Conservation (phyloP, 1,140 invertebrate genomes). For the Saccostrea echinata region DNA sequence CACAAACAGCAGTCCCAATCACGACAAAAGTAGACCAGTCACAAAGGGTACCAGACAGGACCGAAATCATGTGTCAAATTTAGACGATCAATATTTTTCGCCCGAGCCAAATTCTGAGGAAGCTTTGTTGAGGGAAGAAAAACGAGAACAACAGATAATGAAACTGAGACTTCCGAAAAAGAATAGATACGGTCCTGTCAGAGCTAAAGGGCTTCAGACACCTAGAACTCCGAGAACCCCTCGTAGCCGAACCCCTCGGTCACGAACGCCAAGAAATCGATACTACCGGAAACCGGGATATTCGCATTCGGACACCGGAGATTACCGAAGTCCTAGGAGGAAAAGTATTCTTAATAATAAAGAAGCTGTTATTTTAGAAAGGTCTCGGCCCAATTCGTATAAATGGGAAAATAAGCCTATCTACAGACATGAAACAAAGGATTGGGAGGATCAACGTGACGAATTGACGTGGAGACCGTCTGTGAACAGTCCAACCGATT, state of each 20-base stretch:
- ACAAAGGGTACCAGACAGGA: neutral
- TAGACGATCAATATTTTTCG: neutral
- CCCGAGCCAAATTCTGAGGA: neutral
- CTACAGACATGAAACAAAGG: slow-evolving; percentile 40
- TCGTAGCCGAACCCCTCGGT: slow-evolving; percentile 5
- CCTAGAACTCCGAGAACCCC: slow-evolving; percentile 22
- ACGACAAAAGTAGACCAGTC: neutral
- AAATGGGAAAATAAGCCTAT: slow-evolving; percentile 47
- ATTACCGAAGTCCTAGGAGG: slow-evolving; percentile 34
- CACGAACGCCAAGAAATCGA: neutral
- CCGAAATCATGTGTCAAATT: neutral
- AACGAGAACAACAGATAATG: neutral
- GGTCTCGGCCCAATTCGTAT: slow-evolving; percentile 48
- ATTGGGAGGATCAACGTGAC: slow-evolving; percentile 46
- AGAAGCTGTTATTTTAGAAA: slow-evolving; percentile 8
- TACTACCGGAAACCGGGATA: slow-evolving; percentile 24
- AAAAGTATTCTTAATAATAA: slow-evolving; percentile 41
- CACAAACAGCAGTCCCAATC: neutral
- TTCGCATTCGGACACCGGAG: slow-evolving; percentile 24
- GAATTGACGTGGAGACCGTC: slow-evolving; percentile 55
- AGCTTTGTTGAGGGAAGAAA: neutral
- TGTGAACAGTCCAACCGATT: slow-evolving; percentile 52
- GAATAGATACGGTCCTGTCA: slow-evolving; percentile 1
- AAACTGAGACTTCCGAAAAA: slow-evolving; percentile 9
- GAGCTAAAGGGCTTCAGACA: neutral